Conservation (phyloP, 2,888 invertebrate species). For the Arctia plantaginis region DNA sequence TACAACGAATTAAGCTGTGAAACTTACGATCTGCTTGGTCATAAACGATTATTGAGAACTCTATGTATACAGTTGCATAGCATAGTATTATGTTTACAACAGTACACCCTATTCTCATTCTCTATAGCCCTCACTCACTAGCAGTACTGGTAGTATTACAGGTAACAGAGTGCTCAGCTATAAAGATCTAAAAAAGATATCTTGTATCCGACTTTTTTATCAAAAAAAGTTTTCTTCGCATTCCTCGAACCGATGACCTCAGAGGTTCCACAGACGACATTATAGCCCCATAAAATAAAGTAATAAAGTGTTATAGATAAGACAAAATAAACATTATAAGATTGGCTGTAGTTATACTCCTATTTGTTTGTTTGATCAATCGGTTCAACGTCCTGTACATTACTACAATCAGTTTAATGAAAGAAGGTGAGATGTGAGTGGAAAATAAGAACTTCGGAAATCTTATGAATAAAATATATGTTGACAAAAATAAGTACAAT, state of each 20-base stretch:
- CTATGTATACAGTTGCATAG: no score
- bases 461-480: background rate
- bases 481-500: background rate
- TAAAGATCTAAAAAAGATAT: background rate
- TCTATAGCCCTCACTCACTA: background rate
- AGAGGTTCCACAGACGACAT: background rate
- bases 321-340: background rate
- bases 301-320: background rate
- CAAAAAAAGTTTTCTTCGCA: background rate
- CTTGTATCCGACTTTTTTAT: background rate
- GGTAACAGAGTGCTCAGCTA: background rate
- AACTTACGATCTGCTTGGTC: no score
- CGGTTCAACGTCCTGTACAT: background rate
- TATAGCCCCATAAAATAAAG: background rate
- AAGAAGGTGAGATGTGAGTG: background rate
- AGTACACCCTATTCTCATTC: background rate
- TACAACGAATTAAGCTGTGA: no score
- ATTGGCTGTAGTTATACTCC: background rate
- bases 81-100: no score
- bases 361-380: background rate
- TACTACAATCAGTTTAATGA: constrained; percentile 2
- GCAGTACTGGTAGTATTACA: background rate
- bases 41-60: no score
- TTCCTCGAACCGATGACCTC: background rate
- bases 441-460: background rate